Conservation (phyloP, 2,888 invertebrate genomes). For the Carabus problematicus region DNA sequence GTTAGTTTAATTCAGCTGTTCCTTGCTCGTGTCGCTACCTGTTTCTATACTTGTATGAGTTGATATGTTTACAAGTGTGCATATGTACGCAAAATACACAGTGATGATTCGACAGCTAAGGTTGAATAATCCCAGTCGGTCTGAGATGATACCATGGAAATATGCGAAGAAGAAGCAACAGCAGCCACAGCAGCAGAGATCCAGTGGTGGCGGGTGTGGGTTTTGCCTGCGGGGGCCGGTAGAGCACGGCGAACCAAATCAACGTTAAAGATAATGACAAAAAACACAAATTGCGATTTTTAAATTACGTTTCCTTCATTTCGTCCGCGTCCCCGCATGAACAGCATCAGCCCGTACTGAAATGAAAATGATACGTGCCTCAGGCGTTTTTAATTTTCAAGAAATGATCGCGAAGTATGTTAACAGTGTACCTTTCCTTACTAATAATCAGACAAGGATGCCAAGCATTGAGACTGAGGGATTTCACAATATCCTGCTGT, state of each 20-base stretch:
- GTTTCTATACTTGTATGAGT: no score
- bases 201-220: conserved; percentile 24
- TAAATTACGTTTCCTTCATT: conserved; percentile 55
- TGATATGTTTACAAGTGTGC: no score
- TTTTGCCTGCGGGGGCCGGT: conserved; percentile 19
- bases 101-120: no score
- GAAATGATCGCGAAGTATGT: conserved; percentile 53
- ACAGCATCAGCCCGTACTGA: conserved; percentile 26
- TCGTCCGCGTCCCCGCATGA: not conserved
- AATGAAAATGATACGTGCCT: conserved; percentile 60
- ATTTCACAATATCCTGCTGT: conserved; percentile 11
- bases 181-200: not conserved
- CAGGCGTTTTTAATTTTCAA: conserved; percentile 60
- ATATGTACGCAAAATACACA: no score
- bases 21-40: no score
- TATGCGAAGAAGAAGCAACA: no score
- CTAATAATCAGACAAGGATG: conserved; percentile 40
- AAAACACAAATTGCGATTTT: conserved; percentile 59
- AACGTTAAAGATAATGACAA: conserved; percentile 54
- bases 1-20: no score
- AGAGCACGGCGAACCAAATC: conserved; percentile 30
- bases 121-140: no score
- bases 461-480: conserved; percentile 14
- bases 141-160: no score
- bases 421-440: conserved; percentile 41